Conservation (phyloP, 2,888 invertebrate species). For the Trachelus stipa region DNA sequence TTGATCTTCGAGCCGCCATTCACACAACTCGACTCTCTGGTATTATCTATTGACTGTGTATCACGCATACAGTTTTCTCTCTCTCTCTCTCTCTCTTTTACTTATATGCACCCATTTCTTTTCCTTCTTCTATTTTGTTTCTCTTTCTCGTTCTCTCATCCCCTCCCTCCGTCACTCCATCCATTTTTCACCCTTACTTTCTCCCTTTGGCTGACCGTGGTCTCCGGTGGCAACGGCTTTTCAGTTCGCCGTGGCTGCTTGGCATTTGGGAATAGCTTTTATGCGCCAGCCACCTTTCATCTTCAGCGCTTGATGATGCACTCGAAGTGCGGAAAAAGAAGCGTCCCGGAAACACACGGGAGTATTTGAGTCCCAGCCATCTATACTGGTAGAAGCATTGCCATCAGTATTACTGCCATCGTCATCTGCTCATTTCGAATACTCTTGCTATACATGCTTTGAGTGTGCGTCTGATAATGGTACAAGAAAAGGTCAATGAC, state of each 20-base stretch:
- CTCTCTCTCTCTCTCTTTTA: not conserved
- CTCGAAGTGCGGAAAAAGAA: slow-evolving; percentile 48
- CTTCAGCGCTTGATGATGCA: slow-evolving; percentile 56
- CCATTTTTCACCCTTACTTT: not conserved
- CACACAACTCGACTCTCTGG: slow-evolving; percentile 59
- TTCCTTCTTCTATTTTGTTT: not conserved
- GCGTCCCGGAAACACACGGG: slow-evolving; percentile 23
- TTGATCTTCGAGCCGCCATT: slow-evolving; percentile 65
- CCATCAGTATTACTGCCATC: not conserved
- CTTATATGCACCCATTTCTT: not conserved
- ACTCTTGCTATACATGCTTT: not conserved
- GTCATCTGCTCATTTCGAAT: not conserved
- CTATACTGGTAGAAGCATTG: not conserved
- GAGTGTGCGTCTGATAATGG: not conserved
- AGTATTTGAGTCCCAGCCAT: not conserved
- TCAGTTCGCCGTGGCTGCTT: slow-evolving; percentile 40
- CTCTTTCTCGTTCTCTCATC: not conserved
- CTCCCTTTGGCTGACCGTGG: slow-evolving; percentile 17
- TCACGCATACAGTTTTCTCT: slow-evolving; percentile 15
- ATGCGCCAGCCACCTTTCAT: slow-evolving; percentile 56
- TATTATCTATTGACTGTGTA: slow-evolving; percentile 63
- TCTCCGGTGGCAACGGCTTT: slow-evolving; percentile 26
- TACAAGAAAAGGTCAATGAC: not conserved
- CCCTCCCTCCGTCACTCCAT: not conserved
- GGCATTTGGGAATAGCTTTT: slow-evolving; percentile 63